A percentile compares a stretch with the other conserved stretches of the same genome.
These are phyloP conservation scores for Acanthosoma haemorrhoidale DNA, from an alignment of 2,888 invertebrate genomes.

Conservation along the genomic window DNA sequence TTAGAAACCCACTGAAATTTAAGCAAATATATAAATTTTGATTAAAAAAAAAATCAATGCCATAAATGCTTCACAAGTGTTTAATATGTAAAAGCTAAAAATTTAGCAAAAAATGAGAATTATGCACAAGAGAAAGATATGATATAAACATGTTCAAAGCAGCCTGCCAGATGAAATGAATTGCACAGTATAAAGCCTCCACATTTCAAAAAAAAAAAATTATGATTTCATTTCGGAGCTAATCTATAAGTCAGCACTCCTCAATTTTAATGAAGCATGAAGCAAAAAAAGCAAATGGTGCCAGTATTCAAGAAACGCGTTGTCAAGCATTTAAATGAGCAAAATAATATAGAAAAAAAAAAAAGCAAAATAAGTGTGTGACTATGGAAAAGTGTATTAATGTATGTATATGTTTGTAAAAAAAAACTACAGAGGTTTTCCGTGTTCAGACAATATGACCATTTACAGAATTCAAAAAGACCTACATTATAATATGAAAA, in stretches of 20 bases:
- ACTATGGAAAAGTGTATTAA: constrained; percentile 16
- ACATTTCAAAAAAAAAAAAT: background rate
- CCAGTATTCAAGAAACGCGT: constrained; percentile 18
- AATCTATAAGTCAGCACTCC: background rate
- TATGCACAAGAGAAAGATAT: background rate
- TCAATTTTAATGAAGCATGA: constrained; percentile 24
- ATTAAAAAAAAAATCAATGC: constrained; percentile 11
- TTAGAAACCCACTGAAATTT: background rate
- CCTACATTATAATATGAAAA: background rate
- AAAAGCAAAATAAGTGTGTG: constrained; percentile 18
- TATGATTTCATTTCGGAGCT: background rate
- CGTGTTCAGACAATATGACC: constrained; percentile 26
- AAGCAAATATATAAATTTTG: background rate
- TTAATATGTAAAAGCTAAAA: constrained; percentile 1
- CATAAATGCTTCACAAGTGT: constrained; percentile 9
- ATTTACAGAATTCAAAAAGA: constrained; percentile 14
- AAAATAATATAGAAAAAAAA: constrained; percentile 16
- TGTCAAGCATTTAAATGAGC: constrained; percentile 18
- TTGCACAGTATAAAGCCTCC: constrained; percentile 37
- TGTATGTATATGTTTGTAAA: background rate
- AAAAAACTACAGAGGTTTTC: constrained; percentile 19
- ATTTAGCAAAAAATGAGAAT: constrained; percentile 8
- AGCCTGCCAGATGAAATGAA: constrained; percentile 32
- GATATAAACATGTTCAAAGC: constrained; percentile 14
- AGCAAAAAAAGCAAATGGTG: constrained; percentile 22